Percentiles rank a stretch among this genome's conserved stretches.
Evolutionary conservation across 1,140 invertebrate genomes (phyloP).

Genomic region (Tenebrio molitor): DNA sequence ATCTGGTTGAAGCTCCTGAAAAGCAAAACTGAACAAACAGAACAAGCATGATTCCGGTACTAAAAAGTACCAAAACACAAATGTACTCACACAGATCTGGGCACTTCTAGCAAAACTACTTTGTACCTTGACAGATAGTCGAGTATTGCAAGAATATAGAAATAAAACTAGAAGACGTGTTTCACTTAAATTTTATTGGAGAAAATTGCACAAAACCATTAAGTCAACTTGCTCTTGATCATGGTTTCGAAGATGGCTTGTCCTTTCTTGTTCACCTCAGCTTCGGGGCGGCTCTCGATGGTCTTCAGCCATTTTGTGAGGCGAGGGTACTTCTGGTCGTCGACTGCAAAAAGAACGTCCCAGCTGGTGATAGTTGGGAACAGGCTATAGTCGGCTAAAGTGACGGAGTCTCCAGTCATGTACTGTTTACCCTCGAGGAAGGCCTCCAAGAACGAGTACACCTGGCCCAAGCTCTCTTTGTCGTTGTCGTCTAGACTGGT

Average conservation of each 20-base stretch:
- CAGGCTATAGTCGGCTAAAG: conserved; percentile 57
- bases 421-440: conserved; percentile 50
- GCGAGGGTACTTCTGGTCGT: conserved; percentile 48
- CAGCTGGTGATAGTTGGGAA: conserved; percentile 37
- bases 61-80: too few species aligned
- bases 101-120: too few species aligned
- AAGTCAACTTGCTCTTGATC: conserved; percentile 7
- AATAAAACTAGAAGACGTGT: too few species aligned
- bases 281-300: conserved; percentile 38
- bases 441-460: conserved; percentile 51
- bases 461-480: conserved; percentile 22
- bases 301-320: conserved; percentile 48
- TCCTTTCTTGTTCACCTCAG: conserved; percentile 30
- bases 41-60: too few species aligned
- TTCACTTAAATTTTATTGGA: too few species aligned
- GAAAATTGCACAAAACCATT: conserved; percentile 2
- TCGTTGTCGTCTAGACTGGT: conserved; percentile 37
- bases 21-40: too few species aligned
- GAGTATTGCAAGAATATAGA: too few species aligned
- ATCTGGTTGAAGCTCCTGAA: too few species aligned
- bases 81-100: too few species aligned
- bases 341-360: conserved; percentile 46
- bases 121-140: too few species aligned
- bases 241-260: conserved; percentile 48
- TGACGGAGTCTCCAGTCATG: conserved; percentile 52